Conservation (phyloP, 2,797 vertebrate species). For the Trichosurus vulpecula region DNA sequence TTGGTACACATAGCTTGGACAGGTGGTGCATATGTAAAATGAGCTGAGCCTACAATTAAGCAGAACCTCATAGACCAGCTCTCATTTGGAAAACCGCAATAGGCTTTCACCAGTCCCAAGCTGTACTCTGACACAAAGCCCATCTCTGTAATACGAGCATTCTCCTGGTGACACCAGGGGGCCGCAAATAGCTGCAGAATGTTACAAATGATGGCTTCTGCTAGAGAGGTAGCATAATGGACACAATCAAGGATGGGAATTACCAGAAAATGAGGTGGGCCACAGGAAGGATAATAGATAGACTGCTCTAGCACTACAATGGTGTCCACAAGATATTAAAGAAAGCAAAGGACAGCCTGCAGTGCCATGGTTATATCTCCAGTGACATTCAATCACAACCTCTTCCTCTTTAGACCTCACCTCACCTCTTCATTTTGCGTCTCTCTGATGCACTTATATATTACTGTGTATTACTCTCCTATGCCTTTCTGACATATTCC, state of each 20-base stretch:
- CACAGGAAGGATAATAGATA: neutral
- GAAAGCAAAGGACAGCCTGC: neutral
- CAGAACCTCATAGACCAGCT: neutral
- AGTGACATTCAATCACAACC: neutral
- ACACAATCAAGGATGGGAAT: neutral
- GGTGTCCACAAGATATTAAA: neutral
- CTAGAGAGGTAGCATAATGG: neutral
- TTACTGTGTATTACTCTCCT: neutral
- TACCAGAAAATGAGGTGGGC: neutral
- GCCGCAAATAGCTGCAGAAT: neutral
- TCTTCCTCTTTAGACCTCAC: neutral
- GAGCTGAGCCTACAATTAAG: neutral
- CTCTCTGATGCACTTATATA: neutral
- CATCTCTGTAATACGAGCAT: neutral
- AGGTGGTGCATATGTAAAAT: neutral
- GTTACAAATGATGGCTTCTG: neutral
- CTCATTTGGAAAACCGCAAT: neutral
- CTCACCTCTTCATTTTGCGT: neutral
- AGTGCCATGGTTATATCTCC: neutral
- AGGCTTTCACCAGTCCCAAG: neutral
- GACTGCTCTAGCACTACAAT: neutral
- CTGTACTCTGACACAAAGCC: neutral
- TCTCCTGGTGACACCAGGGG: neutral
- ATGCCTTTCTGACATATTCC: neutral
- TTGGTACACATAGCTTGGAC: neutral